These are phyloP conservation scores for Monochamus saltuarius DNA, from an alignment of 1,140 invertebrate species.

Conservation along the genomic window DNA sequence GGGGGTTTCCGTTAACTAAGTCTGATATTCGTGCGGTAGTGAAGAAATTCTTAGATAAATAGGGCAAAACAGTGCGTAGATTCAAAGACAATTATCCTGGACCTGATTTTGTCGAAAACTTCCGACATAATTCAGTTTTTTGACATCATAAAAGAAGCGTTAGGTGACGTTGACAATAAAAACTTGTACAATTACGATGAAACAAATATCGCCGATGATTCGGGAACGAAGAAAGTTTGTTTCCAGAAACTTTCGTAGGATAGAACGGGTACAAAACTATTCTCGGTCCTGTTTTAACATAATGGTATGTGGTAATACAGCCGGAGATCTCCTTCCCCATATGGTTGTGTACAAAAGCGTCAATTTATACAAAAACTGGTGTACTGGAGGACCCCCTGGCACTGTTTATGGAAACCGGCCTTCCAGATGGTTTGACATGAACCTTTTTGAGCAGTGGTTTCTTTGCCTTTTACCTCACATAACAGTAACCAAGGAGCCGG, in stretches of 20 bases:
- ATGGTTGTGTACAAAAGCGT: constrained; percentile 1
- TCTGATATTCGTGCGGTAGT: constrained; percentile 1
- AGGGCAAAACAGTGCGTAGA: not conserved
- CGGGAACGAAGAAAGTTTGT: not conserved
- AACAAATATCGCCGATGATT: not conserved
- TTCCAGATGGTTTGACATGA: not conserved
- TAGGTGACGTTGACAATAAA: no score
- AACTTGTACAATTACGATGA: not conserved
- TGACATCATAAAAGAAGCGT: no score
- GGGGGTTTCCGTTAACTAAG: not conserved
- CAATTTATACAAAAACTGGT: not conserved
- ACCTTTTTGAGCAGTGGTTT: not conserved
- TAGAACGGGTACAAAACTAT: constrained; percentile 5
- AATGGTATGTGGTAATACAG: constrained; percentile 1
- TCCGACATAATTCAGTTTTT: no score
- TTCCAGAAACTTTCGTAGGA: constrained; percentile 6
- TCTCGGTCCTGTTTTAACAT: constrained; percentile 1
- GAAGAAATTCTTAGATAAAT: not conserved
- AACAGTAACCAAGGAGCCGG: not conserved
- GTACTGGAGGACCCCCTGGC: constrained; percentile 3
- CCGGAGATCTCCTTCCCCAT: not conserved
- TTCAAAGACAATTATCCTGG: constrained; percentile 4
- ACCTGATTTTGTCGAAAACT: not conserved
- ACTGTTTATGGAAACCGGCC: not conserved
- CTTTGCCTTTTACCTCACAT: not conserved